Percentiles rank a stretch among this genome's conserved stretches.
These are phyloP conservation scores for Burhinus bistriatus DNA, from an alignment of 2,113 vertebrate species.

Conservation along the genomic window DNA sequence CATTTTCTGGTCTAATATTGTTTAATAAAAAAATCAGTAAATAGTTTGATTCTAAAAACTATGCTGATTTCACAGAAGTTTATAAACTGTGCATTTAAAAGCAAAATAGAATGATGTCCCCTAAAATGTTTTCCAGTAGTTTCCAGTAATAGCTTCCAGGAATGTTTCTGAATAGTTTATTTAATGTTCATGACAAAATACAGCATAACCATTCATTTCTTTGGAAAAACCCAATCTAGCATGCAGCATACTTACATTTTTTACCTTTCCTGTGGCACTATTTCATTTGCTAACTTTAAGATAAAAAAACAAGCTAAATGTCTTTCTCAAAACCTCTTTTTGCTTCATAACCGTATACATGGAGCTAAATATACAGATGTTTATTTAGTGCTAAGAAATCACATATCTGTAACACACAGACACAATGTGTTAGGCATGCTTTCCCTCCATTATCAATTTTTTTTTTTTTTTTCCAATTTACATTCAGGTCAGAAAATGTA, in stretches of 20 bases:
- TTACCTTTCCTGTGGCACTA: neutral
- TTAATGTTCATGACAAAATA: neutral
- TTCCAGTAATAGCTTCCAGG: neutral
- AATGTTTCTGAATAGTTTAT: neutral
- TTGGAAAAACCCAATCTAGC: neutral
- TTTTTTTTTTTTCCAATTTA: neutral
- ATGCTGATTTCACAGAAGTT: neutral
- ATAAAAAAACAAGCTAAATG: neutral
- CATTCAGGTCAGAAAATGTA: neutral
- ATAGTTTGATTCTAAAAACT: neutral
- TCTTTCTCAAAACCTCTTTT: neutral
- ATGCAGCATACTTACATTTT: neutral
- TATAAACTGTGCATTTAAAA: neutral
- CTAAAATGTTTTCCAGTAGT: neutral
- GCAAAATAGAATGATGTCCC: neutral
- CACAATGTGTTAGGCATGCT: neutral
- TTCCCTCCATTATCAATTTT: neutral
- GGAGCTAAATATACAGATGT: neutral
- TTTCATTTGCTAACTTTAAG: neutral
- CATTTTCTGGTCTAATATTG: neutral
- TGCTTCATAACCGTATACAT: neutral
- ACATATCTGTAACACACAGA: neutral
- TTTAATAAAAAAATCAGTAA: neutral
- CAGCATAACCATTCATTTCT: neutral
- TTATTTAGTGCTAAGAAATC: neutral